Evolutionary conservation across 92 coral and sea anemone species (phyloP).

Genomic region (Epizoanthus stellaris): DNA sequence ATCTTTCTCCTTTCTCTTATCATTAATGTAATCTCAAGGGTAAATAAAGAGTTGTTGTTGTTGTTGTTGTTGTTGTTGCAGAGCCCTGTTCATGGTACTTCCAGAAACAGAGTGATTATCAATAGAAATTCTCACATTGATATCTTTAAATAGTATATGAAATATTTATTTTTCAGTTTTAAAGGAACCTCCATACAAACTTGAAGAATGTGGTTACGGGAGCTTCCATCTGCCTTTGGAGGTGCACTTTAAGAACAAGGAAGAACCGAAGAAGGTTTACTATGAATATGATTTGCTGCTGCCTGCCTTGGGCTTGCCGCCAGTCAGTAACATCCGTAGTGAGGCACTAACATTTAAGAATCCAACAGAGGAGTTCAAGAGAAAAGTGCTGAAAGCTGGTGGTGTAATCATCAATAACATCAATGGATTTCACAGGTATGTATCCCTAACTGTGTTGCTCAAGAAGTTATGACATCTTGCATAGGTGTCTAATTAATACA

Average conservation of each 20-base stretch:
- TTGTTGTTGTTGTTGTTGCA: no score
- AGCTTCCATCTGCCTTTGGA: slow-evolving; percentile 88
- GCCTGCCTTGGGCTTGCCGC: slow-evolving; percentile 80
- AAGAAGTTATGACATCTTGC: no score
- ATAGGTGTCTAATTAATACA: no score
- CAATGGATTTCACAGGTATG: slow-evolving; percentile 65
- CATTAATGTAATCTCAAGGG: no score
- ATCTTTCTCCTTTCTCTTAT: no score
- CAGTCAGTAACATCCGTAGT: slow-evolving; percentile 89
- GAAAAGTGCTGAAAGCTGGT: slow-evolving; percentile 87
- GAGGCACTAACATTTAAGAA: slow-evolving; percentile 93
- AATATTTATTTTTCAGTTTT: slow-evolving; percentile 54
- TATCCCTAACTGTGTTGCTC: no score
- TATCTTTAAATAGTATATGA: neutral
- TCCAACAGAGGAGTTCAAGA: slow-evolving; percentile 96
- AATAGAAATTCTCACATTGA: no score
- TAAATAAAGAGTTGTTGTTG: no score
- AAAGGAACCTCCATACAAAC: slow-evolving; percentile 87
- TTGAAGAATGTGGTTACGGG: slow-evolving; percentile 93
- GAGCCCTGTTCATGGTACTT: no score
- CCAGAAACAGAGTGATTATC: no score
- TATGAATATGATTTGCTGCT: slow-evolving; percentile 87
- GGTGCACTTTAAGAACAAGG: slow-evolving; percentile 94
- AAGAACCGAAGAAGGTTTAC: slow-evolving; percentile 87
- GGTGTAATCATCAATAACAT: slow-evolving; percentile 70